Conservation (phyloP, 2,113 vertebrate species). For the Bubo bubo region DNA sequence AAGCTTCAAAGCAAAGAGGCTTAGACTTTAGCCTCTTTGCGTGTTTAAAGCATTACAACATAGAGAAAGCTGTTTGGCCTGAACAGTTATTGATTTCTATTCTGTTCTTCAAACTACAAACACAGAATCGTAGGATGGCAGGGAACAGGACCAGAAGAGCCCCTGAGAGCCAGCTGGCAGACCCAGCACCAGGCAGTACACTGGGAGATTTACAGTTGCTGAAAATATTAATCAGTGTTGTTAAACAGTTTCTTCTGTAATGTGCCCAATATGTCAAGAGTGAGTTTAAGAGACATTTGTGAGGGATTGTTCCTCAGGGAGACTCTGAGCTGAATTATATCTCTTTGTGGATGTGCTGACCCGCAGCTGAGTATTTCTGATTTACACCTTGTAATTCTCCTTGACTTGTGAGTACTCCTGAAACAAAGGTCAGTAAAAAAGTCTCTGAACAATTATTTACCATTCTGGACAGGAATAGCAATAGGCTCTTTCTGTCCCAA, state of each 20-base stretch:
- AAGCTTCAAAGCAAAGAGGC: not conserved
- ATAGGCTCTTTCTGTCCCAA: not conserved
- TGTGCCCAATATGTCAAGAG: not conserved
- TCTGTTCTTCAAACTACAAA: not conserved
- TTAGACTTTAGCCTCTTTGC: constrained; percentile 18
- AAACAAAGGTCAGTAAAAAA: constrained; percentile 8
- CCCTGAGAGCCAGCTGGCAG: constrained; percentile 7
- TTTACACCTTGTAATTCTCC: constrained; percentile 27
- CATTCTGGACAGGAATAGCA: not conserved
- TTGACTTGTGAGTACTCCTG: not conserved
- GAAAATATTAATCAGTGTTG: constrained; percentile 28
- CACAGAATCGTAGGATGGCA: not conserved
- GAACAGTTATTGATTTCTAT: not conserved
- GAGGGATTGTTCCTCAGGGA: not conserved
- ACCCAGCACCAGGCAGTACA: not conserved
- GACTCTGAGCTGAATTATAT: not conserved
- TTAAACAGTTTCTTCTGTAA: constrained; percentile 11
- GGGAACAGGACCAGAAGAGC: not conserved
- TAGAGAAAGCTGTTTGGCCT: not conserved
- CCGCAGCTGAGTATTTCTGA: not conserved
- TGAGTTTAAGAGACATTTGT: constrained; percentile 11
- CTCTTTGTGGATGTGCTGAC: constrained; percentile 4
- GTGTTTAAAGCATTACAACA: not conserved
- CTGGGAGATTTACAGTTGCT: not conserved
- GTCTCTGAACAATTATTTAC: constrained; percentile 21